phyloP scores from a whole-genome alignment of 2,113 vertebrate genomes.

The human region GRCh38 chr7:96306001-96306500 shows the following conservation, averaged over 20 bases:
- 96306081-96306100: not conserved
- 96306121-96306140: not conserved
- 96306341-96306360: constrained; percentile 40
- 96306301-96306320: constrained; percentile 66
- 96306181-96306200: not conserved
- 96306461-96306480: constrained; percentile 70
- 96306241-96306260: not conserved
- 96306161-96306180: not conserved
- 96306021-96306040: not conserved
- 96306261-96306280: constrained; percentile 27
- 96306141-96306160: not conserved
- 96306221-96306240: not conserved
- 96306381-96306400: constrained; percentile 40
- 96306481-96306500: constrained; percentile 62
- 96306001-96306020: not conserved
- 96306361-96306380: constrained; percentile 42
- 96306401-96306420: constrained; percentile 38
- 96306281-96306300: constrained; percentile 51
- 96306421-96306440: constrained; percentile 39
- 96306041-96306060: not conserved
- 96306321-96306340: constrained; percentile 62
- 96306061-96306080: not conserved
- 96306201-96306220: not conserved
- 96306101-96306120: not conserved
- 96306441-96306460: constrained; percentile 51